Evolutionary conservation across 2,797 vertebrate species (phyloP).

Genomic region (Ambastaia sidthimunki): DNA sequence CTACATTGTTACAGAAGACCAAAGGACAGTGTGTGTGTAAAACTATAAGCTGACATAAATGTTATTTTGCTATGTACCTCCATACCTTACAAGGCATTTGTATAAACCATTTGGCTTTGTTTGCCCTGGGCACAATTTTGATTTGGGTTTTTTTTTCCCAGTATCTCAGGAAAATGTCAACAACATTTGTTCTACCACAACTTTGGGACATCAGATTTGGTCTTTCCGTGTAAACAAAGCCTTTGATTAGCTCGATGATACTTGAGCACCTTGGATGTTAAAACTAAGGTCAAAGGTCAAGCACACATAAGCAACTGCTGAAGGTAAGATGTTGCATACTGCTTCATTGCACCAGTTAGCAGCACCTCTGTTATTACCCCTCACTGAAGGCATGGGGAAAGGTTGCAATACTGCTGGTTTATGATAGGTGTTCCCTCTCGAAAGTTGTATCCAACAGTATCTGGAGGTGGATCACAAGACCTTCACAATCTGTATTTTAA

Average conservation of each 20-base stretch:
- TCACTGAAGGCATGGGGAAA: neutral
- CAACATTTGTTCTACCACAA: neutral
- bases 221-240: constrained; percentile 31
- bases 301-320: neutral
- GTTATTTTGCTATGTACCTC: constrained; percentile 1
- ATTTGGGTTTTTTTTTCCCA: constrained; percentile 6
- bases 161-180: neutral
- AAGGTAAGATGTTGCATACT: constrained; percentile 34
- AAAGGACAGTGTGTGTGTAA: constrained; percentile 1
- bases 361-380: constrained; percentile 19
- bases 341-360: neutral
- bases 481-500: neutral
- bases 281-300: neutral
- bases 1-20: constrained; percentile 13
- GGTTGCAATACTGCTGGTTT: neutral
- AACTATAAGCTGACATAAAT: neutral
- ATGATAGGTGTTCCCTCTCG: neutral
- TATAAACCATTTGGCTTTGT: constrained; percentile 22
- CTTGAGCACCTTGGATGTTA: constrained; percentile 1
- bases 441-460: too few species aligned
- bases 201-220: neutral
- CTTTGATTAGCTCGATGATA: neutral
- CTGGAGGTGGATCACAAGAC: constrained; percentile 5
- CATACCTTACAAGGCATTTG: constrained; percentile 14
- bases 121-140: constrained; percentile 12